Conservation (phyloP, 2,888 invertebrate genomes). For the Melangyna quadrimaculata region DNA sequence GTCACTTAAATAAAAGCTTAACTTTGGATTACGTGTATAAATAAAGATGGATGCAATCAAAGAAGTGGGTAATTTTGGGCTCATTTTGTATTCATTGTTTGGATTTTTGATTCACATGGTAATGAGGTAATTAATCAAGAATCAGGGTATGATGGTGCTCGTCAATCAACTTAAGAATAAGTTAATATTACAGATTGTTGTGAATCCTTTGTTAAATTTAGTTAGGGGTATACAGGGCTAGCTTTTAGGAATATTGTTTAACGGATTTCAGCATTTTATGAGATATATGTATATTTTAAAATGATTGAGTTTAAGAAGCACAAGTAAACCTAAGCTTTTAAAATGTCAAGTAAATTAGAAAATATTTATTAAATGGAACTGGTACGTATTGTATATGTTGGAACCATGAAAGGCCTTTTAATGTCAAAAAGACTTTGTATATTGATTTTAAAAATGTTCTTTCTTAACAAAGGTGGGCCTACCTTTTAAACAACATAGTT, state of each 20-base stretch:
- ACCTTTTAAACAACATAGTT: too few relatives aligned
- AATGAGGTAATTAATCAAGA: slow-evolving; percentile 68
- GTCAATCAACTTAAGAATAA: slow-evolving; percentile 44
- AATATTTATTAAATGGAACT: too few relatives aligned
- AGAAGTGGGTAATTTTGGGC: slow-evolving; percentile 24
- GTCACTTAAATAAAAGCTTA: slow-evolving; percentile 54
- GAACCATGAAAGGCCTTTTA: too few relatives aligned
- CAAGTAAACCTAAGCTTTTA: too few relatives aligned
- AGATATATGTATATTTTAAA: too few relatives aligned
- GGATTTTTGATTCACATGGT: slow-evolving; percentile 58
- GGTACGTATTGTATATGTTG: too few relatives aligned
- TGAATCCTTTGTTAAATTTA: background rate
- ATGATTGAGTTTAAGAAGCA: too few relatives aligned
- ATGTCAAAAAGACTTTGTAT: too few relatives aligned
- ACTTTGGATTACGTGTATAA: slow-evolving; percentile 38
- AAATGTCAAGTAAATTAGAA: too few relatives aligned
- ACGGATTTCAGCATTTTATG: background rate
- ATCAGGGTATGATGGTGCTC: slow-evolving; percentile 40
- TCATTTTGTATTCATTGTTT: slow-evolving; percentile 50
- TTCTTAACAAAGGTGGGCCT: too few relatives aligned
- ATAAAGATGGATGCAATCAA: background rate
- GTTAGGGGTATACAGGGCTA: background rate
- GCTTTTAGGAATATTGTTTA: background rate
- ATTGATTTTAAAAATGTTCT: too few relatives aligned
- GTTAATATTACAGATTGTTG: background rate